These are phyloP conservation scores for Ganaspis sp. DNA, from an alignment of 1,140 invertebrate species.

Conservation along the genomic window DNA sequence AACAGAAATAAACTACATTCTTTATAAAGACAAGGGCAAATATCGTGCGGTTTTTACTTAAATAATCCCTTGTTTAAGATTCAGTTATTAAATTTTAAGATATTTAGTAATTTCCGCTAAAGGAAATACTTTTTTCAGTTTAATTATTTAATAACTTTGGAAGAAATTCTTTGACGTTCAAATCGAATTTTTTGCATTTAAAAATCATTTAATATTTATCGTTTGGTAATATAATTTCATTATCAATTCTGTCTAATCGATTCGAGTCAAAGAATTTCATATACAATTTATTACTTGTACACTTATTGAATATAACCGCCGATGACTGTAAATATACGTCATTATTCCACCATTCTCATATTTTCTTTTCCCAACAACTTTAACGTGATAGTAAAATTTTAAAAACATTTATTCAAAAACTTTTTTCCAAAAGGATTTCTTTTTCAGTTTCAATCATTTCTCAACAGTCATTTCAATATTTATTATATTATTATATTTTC, in stretches of 20 bases:
- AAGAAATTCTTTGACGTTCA: conserved; percentile 2
- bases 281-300: neutral
- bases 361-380: neutral
- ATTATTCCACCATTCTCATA: neutral
- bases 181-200: neutral
- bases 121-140: neutral
- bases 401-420: too few species aligned
- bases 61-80: neutral
- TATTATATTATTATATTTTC: too few species aligned
- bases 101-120: neutral
- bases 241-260: neutral
- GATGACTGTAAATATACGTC: conserved; percentile 9
- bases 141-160: neutral
- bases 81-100: neutral
- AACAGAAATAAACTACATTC: too few species aligned
- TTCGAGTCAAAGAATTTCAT: neutral
- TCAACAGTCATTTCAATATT: too few species aligned
- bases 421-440: too few species aligned
- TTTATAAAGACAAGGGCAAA: too few species aligned
- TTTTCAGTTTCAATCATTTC: too few species aligned
- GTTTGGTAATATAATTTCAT: too few species aligned
- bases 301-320: neutral
- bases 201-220: neutral
- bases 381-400: neutral
- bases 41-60: neutral